Base-by-base conservation (phyloP, 2,888 invertebrate genomes). In the Myathropa florea region DNA sequence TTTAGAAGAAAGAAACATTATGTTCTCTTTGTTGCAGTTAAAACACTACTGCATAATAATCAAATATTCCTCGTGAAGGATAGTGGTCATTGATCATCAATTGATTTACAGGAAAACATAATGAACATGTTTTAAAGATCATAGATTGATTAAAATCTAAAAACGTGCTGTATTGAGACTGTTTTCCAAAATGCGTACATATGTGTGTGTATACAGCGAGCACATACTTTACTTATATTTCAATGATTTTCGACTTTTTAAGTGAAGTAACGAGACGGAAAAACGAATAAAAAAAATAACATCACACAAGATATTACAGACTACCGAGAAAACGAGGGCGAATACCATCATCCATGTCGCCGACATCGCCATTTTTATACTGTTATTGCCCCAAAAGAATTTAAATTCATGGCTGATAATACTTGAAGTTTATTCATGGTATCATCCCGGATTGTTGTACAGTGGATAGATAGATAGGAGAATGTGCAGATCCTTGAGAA, bases 351-450 rank as follows among this genome's bases (percentile, higher is more conserved):
- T 33, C 33, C 28, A 30, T 61, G 63, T 33, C 63, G 63, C 21
- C 63, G 63, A 30, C 63, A 33, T 64, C 63, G 63, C 36, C 36
- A 64, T 64, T 64, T 33, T 64, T 23, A 64, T 64, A 64, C 36
- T 36, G 63, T 33, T 64, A 64, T 64, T 64, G 61, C 63, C 33
- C 63, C 12, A 64, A 64, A 64, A 64, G 63, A 64, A 64, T 64
- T 64, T 64, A 64, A 64, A 64, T 64, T 64, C 63, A 64, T 64
- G 33, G 63, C 63, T 64, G 63, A 64, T 64, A 64, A 64, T 64
- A 33, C 63, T 64, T 64, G 63, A 39, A 64, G 63, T 64, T 64
- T 64, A 64, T 64, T 64, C 63, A 64, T 64, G 63, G 18, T 23
- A 64, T 64, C 63, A 64, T 64, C 63, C 63, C 36, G 30, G 63